phyloP scores from a whole-genome alignment of 2,113 vertebrate genomes.

The Buteo buteo region DNA sequence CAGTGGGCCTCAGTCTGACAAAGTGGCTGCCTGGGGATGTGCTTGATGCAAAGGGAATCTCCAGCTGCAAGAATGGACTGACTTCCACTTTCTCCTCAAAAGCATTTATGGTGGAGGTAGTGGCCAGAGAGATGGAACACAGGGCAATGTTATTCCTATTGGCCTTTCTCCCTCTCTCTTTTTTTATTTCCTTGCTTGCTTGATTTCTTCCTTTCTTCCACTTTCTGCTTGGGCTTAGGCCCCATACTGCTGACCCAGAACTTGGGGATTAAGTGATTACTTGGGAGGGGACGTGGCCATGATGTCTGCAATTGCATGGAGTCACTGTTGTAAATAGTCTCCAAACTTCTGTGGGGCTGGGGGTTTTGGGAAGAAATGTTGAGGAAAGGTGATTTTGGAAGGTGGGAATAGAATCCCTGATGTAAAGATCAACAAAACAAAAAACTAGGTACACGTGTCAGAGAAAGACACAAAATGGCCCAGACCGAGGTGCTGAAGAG shows the following conservation, averaged over 20 bases:
- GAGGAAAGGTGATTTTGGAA: background rate
- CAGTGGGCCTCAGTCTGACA: background rate
- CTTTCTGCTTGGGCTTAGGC: background rate
- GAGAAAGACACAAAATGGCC: background rate
- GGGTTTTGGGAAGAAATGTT: background rate
- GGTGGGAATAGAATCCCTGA: background rate
- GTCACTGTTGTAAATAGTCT: background rate
- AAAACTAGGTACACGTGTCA: rapidly evolving
- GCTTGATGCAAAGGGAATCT: background rate
- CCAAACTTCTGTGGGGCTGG: background rate
- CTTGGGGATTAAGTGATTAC: background rate
- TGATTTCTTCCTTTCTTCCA: background rate
- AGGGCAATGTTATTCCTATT: background rate
- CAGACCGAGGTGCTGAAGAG: background rate
- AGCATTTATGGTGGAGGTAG: background rate
- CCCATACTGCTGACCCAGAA: background rate
- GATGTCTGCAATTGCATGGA: background rate
- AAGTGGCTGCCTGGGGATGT: background rate
- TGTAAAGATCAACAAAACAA: background rate
- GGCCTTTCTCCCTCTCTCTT: background rate
- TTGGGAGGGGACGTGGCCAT: rapidly evolving
- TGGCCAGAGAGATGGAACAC: background rate
- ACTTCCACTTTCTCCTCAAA: background rate
- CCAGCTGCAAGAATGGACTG: background rate
- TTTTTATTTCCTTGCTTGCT: background rate